phyloP scores from a whole-genome alignment of 2,113 vertebrate genomes.

The Hemichromis elongatus region DNA sequence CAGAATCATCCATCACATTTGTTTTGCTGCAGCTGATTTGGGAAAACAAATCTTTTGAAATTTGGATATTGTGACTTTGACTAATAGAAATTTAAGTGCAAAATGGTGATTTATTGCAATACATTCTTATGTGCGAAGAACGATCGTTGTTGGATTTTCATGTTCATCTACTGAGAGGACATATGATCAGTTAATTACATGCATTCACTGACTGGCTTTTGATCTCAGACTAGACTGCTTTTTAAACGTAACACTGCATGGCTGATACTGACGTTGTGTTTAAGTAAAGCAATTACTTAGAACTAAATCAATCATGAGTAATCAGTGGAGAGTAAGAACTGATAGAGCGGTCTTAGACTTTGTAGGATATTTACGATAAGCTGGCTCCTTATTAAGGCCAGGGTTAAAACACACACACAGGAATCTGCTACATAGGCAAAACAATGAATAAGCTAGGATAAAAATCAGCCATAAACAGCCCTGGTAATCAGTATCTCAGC shows the following conservation, averaged over 20 bases:
- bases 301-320: neutral
- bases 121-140: neutral
- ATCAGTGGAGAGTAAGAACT: neutral
- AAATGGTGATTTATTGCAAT: neutral
- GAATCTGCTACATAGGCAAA: conserved; percentile 42
- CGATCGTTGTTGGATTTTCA: neutral
- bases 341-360: neutral
- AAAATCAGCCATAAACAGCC: conserved; percentile 24
- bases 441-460: conserved; percentile 31
- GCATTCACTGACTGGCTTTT: neutral
- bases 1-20: neutral
- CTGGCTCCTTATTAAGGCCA: conserved; percentile 4
- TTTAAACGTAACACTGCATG: neutral
- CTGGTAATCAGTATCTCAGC: conserved; percentile 45
- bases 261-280: neutral
- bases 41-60: neutral
- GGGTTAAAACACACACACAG: neutral
- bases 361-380: conserved; percentile 27
- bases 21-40: neutral
- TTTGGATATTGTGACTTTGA: neutral
- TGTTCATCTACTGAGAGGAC: neutral
- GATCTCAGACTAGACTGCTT: neutral
- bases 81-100: neutral
- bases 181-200: neutral
- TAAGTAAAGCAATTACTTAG: neutral